Evolutionary conservation across 2,888 invertebrate genomes (phyloP).

Genomic region (Tolmerus cingulatus): DNA sequence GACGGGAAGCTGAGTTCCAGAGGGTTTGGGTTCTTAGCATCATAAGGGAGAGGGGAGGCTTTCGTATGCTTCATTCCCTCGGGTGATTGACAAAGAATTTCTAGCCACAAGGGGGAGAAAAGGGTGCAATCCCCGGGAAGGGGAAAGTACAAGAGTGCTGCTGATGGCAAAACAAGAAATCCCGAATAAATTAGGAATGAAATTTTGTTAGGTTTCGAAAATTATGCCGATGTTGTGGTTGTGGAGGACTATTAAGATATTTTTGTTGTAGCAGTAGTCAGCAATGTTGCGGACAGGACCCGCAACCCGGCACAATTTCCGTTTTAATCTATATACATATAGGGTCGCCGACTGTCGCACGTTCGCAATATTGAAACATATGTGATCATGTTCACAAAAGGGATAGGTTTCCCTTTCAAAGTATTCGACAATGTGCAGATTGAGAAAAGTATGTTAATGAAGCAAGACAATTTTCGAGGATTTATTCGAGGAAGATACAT

Average conservation of each 20-base stretch:
- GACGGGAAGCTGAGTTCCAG: background rate
- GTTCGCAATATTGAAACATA: background rate
- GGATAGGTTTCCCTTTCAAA: background rate
- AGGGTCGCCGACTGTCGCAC: background rate
- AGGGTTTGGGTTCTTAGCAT: background rate
- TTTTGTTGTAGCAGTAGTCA: background rate
- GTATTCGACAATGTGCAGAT: background rate
- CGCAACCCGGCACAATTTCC: background rate
- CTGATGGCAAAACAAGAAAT: constrained; percentile 30
- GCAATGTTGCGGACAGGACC: background rate
- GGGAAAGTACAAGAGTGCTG: background rate
- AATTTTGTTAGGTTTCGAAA: constrained; percentile 24
- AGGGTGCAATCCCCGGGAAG: background rate
- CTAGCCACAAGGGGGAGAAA: background rate
- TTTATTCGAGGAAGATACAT: background rate
- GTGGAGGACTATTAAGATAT: constrained; percentile 1
- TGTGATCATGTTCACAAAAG: constrained; percentile 1
- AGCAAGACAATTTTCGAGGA: background rate
- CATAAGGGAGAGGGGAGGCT: background rate
- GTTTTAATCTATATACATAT: background rate
- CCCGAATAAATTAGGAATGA: constrained; percentile 39
- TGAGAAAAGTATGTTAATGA: background rate
- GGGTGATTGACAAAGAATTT: constrained; percentile 11
- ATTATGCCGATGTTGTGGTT: constrained; percentile 35
- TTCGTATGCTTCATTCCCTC: background rate